phyloP scores from a whole-genome alignment of 2,888 invertebrate genomes.

The Acronicta alni region DNA sequence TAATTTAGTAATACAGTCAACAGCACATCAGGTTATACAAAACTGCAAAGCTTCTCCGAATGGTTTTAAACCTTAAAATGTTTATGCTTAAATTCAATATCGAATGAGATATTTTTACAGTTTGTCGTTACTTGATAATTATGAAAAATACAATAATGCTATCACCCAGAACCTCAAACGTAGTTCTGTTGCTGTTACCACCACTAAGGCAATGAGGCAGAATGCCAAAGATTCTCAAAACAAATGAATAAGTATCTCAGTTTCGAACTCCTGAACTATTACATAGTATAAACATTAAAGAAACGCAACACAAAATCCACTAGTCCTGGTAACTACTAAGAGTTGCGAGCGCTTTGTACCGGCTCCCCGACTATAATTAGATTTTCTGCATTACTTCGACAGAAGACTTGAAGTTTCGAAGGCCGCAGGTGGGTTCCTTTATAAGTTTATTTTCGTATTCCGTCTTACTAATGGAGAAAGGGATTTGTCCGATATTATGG shows the following conservation, averaged over 20 bases:
- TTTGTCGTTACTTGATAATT: no score
- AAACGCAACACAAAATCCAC: constrained; percentile 19
- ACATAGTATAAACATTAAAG: constrained; percentile 17
- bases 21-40: no score
- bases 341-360: constrained; percentile 34
- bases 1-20: no score
- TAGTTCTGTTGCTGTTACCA: no score
- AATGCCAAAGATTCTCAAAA: no score
- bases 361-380: constrained; percentile 65
- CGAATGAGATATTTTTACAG: no score
- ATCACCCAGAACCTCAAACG: no score
- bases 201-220: no score
- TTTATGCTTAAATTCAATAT: no score
- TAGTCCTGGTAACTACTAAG: constrained; percentile 14
- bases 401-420: constrained; percentile 62
- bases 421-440: constrained; percentile 59
- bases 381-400: constrained; percentile 64
- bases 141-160: no score
- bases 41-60: no score
- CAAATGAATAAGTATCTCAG: background rate
- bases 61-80: no score
- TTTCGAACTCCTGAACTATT: background rate
- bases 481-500: constrained; percentile 42
- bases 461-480: constrained; percentile 34
- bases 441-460: constrained; percentile 49